phyloP scores from a whole-genome alignment of 2,888 invertebrate genomes.

The Poecilobothrus nobilitatus region DNA sequence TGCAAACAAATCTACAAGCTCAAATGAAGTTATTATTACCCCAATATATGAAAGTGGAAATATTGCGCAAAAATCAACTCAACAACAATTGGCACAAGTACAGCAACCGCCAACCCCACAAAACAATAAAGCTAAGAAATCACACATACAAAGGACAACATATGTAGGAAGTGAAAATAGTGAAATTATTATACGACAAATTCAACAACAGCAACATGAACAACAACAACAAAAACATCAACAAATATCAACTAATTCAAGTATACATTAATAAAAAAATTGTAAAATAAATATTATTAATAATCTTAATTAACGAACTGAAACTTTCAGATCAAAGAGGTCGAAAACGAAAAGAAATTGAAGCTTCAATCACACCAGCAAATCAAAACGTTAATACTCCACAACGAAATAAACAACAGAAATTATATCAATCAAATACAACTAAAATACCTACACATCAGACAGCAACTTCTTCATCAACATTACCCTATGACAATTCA shows the following conservation, averaged over 20 bases:
- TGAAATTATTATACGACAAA: not conserved
- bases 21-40: not conserved
- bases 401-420: constrained; percentile 4
- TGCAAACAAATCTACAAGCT: not conserved
- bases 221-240: constrained; percentile 1
- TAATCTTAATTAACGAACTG: not conserved
- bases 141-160: not conserved
- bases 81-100: constrained; percentile 27
- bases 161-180: not conserved
- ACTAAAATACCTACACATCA: not conserved
- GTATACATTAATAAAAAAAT: not conserved
- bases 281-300: not conserved
- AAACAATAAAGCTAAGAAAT: not conserved
- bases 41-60: constrained; percentile 37
- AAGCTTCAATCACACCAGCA: not conserved
- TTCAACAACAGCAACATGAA: constrained; percentile 28
- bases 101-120: not conserved
- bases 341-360: not conserved
- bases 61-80: constrained; percentile 43
- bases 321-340: not conserved
- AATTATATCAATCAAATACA: not conserved
- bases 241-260: not conserved
- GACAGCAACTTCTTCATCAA: not conserved
- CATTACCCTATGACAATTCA: not conserved
- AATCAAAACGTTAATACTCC: not conserved